These are phyloP conservation scores for Fulmarus glacialis DNA, from an alignment of 2,113 vertebrate species.

Conservation along the genomic window DNA sequence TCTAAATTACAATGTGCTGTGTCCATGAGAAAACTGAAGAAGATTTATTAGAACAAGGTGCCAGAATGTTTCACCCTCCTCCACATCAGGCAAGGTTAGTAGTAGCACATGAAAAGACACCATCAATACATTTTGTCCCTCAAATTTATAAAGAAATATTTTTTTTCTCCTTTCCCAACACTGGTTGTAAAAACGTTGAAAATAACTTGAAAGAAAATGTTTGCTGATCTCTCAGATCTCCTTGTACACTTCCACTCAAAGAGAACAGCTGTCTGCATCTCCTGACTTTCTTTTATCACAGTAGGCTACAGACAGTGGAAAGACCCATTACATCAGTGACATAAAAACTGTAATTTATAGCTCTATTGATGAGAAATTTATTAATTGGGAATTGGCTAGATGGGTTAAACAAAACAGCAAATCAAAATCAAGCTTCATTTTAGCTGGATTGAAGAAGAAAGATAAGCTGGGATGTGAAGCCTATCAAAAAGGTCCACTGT, in stretches of 20 bases:
- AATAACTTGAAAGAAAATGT: background rate
- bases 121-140: background rate
- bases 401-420: background rate
- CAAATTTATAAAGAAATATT: background rate
- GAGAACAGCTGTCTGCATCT: background rate
- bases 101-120: background rate
- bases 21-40: conserved; percentile 33
- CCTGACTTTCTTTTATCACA: background rate
- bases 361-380: background rate
- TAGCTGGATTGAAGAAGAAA: background rate
- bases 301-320: background rate
- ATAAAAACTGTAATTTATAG: background rate
- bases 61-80: background rate
- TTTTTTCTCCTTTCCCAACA: background rate
- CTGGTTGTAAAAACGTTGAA: background rate
- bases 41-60: conserved; percentile 60
- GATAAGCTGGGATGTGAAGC: background rate
- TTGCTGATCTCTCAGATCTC: background rate
- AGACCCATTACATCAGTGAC: background rate
- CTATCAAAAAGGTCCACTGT: accelerated
- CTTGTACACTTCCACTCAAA: background rate
- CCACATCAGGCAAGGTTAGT: background rate
- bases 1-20: conserved; percentile 26
- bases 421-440: background rate
- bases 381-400: background rate